These are phyloP conservation scores for Anolis carolinensis DNA, from an alignment of 2,113 vertebrate species.

Conservation along the genomic window DNA sequence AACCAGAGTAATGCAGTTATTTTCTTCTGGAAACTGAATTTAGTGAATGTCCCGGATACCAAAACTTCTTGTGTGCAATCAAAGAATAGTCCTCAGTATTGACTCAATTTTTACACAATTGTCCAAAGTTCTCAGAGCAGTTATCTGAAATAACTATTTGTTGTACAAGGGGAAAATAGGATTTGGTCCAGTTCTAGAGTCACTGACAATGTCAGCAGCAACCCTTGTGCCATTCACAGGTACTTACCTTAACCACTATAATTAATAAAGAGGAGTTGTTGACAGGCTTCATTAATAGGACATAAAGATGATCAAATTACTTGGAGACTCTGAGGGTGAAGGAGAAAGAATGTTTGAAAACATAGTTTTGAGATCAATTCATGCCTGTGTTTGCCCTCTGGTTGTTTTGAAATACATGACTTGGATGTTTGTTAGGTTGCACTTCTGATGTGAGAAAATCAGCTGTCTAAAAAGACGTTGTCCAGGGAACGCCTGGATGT, in stretches of 20 bases:
- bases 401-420: conserved; percentile 27
- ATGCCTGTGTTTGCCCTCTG: conserved; percentile 27
- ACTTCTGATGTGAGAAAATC: no score
- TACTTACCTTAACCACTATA: conserved; percentile 33
- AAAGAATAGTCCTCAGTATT: not conserved
- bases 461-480: no score
- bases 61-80: not conserved
- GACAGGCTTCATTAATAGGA: conserved; percentile 48
- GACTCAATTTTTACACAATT: not conserved
- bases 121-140: not conserved
- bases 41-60: no score
- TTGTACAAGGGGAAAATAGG: not conserved
- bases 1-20: no score
- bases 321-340: conserved; percentile 29
- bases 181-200: conserved; percentile 13
- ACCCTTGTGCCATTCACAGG: conserved; percentile 43
- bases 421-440: no score
- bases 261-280: conserved; percentile 54
- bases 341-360: conserved; percentile 24
- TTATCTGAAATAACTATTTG: not conserved
- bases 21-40: no score
- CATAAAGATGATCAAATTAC: conserved; percentile 37
- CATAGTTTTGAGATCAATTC: conserved; percentile 17
- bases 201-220: conserved; percentile 10
- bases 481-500: no score